These are phyloP conservation scores for Mesoclemmys tuberculata DNA, from an alignment of 2,113 vertebrate species.

Conservation along the genomic window DNA sequence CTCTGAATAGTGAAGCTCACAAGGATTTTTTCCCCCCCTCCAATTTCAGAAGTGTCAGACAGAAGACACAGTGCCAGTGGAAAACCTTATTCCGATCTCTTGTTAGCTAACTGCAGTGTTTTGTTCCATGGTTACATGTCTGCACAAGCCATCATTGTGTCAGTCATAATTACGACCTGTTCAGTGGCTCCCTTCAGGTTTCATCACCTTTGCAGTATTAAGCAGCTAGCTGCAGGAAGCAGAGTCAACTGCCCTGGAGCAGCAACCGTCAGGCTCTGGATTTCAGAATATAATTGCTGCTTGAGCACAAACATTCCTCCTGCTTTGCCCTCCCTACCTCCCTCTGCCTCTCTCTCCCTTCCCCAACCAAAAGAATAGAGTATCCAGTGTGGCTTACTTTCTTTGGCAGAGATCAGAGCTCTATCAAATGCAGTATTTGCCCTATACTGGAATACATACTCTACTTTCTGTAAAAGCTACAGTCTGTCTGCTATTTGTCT, in stretches of 20 bases:
- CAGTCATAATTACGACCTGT: constrained; percentile 86
- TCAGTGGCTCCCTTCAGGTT: constrained; percentile 78
- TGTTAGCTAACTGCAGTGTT: constrained; percentile 79
- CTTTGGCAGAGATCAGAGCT: constrained; percentile 43
- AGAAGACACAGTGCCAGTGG: constrained; percentile 62
- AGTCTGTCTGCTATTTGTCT: neutral
- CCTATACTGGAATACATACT: neutral
- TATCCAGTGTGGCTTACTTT: neutral
- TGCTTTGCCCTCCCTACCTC: neutral
- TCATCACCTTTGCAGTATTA: constrained; percentile 78
- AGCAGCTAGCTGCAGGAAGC: constrained; percentile 80
- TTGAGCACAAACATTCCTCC: constrained; percentile 60
- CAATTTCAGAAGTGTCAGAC: constrained; percentile 79
- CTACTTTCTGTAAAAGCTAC: neutral
- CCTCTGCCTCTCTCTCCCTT: neutral
- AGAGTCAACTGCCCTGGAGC: constrained; percentile 71
- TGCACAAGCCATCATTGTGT: constrained; percentile 79
- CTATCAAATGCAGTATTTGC: constrained; percentile 32
- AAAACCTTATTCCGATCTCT: constrained; percentile 69
- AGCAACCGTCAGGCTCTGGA: constrained; percentile 71
- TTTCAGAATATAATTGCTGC: constrained; percentile 77
- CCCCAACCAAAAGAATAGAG: neutral
- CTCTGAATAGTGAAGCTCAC: constrained; percentile 64
- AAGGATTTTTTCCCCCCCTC: constrained; percentile 46
- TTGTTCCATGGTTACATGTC: constrained; percentile 75